Percentiles rank a stretch among this genome's conserved stretches.
These are phyloP conservation scores for Rhynchotus rufescens DNA, from an alignment of 2,797 vertebrate species.

Conservation along the genomic window DNA sequence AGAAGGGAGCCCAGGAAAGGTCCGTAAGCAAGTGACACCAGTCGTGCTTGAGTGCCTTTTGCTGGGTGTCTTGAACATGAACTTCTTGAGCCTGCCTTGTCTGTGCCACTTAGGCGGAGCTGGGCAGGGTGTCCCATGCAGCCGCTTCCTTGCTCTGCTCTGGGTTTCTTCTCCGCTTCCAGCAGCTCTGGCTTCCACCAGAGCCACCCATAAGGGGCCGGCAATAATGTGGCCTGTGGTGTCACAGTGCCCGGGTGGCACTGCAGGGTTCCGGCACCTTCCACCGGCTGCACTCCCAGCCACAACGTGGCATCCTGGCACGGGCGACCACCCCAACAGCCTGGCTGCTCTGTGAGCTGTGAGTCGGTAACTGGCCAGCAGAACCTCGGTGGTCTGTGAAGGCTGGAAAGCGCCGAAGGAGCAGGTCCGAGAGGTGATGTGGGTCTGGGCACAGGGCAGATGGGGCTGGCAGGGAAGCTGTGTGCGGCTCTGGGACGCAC, in stretches of 20 bases:
- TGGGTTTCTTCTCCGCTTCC: too few species aligned
- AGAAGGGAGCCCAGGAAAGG: not conserved
- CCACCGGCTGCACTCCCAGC: not conserved
- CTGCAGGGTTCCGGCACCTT: not conserved
- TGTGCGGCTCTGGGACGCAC: too few species aligned
- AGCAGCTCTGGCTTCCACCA: not conserved
- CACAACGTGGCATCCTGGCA: not conserved
- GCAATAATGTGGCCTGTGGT: not conserved
- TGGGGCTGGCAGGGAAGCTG: not conserved
- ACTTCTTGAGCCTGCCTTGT: not conserved
- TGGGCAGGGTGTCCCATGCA: too few species aligned
- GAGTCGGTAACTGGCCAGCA: too few species aligned
- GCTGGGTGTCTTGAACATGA: too few species aligned
- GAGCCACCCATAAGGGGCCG: too few species aligned
- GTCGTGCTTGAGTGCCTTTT: not conserved
- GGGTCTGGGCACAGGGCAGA: too few species aligned
- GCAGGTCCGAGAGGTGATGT: not conserved
- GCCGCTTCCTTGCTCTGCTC: not conserved
- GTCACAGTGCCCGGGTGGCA: not conserved
- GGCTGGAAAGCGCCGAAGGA: too few species aligned
- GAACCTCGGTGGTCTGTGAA: too few species aligned
- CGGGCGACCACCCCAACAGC: too few species aligned
- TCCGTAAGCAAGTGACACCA: too few species aligned
- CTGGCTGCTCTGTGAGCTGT: not conserved
- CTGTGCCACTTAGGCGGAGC: not conserved